Percentiles rank a stretch among this genome's conserved stretches.
phyloP scores from a whole-genome alignment of 2,113 vertebrate species.

The Gobiocypris rarus region DNA sequence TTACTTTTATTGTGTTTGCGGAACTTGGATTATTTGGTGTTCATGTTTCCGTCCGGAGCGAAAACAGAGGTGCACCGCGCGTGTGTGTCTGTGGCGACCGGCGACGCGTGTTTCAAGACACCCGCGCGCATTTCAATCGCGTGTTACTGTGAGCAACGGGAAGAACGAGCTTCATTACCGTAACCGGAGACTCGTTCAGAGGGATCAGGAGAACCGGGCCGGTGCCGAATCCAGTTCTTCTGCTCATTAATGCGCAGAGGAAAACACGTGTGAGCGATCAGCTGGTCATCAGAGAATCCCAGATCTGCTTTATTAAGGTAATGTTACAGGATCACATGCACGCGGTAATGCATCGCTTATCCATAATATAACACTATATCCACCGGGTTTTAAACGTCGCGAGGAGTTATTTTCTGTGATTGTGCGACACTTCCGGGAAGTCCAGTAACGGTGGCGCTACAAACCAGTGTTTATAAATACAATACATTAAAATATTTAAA shows the following conservation, averaged over 20 bases:
- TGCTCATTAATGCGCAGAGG: no score
- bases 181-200: neutral
- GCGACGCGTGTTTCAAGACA: neutral
- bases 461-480: no score
- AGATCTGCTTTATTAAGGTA: neutral
- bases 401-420: no score
- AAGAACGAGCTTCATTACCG: neutral
- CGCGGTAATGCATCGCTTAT: no score
- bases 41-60: constrained; percentile 18
- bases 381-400: no score
- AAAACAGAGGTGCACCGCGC: neutral
- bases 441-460: no score
- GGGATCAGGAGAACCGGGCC: neutral
- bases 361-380: neutral
- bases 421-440: no score
- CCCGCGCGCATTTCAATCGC: neutral
- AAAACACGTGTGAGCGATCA: neutral
- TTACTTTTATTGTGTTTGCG: neutral
- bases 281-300: neutral
- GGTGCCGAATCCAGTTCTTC: neutral
- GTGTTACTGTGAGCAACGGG: neutral
- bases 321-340: neutral
- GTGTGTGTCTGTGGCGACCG: no score
- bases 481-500: no score
- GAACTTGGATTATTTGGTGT: neutral